Conservation (phyloP, 1,140 invertebrate species). For the Drosophila virilis region DNA sequence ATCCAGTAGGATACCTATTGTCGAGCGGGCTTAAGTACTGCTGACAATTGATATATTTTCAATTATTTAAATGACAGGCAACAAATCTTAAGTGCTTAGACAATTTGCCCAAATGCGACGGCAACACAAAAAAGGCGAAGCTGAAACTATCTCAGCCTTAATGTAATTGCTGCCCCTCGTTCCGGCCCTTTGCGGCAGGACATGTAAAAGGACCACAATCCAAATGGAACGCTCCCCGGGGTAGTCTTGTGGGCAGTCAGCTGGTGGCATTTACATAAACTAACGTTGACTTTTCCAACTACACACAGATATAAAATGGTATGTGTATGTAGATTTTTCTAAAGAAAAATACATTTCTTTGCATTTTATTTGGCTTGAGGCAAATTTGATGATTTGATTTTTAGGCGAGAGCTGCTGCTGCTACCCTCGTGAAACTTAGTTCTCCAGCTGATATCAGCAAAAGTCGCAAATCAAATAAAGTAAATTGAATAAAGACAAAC, state of each 20-base stretch:
- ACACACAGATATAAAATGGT: conserved; percentile 19
- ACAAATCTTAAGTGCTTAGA: conserved; percentile 72
- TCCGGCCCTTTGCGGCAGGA: conserved; percentile 27
- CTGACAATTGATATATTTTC: conserved; percentile 60
- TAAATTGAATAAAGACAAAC: conserved; percentile 80
- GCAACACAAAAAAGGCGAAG: conserved; percentile 11
- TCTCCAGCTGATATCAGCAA: conserved; percentile 70
- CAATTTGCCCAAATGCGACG: conserved; percentile 48
- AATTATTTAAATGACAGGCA: conserved; percentile 78
- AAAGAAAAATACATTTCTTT: conserved; percentile 59
- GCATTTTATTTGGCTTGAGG: conserved; percentile 63
- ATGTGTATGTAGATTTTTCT: conserved; percentile 26
- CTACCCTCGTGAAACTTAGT: conserved; percentile 22
- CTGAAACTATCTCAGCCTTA: conserved; percentile 53
- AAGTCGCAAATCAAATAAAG: conserved; percentile 81
- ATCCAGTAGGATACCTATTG: too few species aligned
- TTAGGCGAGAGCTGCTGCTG: conserved; percentile 48
- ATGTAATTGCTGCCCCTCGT: conserved; percentile 65
- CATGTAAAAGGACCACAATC: neutral
- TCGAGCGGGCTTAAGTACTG: neutral
- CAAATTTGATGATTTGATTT: conserved; percentile 71
- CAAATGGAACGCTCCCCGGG: neutral
- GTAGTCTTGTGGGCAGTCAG: conserved; percentile 55
- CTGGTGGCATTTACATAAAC: conserved; percentile 74
- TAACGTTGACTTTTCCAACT: conserved; percentile 64